phyloP scores from a whole-genome alignment of 2,797 vertebrate genomes.

The Telmatherina bonti region DNA sequence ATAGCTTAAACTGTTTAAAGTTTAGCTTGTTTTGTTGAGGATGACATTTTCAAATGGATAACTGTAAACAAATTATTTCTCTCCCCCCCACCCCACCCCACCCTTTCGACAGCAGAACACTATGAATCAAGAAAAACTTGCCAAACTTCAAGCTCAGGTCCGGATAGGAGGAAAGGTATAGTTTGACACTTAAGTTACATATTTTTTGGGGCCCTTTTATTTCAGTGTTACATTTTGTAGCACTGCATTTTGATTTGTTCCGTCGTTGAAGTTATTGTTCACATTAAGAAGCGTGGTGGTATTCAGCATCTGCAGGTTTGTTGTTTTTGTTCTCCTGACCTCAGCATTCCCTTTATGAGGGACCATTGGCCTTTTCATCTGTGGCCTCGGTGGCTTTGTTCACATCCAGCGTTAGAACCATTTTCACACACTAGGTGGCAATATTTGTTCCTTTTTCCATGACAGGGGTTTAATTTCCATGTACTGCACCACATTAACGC shows the following conservation, averaged over 20 bases:
- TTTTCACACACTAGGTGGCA: slow-evolving; percentile 60
- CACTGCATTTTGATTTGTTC: not conserved
- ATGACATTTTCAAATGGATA: not conserved
- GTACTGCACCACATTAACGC: not conserved
- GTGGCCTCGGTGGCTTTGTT: slow-evolving; percentile 61
- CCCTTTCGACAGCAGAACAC: slow-evolving; percentile 73
- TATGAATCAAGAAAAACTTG: slow-evolving; percentile 99
- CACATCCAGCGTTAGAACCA: slow-evolving; percentile 20
- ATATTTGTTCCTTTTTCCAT: slow-evolving; percentile 41
- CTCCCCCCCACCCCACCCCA: no score
- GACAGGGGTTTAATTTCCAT: not conserved
- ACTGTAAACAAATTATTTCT: not conserved
- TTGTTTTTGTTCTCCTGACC: slow-evolving; percentile 65
- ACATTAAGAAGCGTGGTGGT: slow-evolving; percentile 45
- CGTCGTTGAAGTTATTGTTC: not conserved
- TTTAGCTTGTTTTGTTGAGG: not conserved
- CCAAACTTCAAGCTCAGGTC: slow-evolving; percentile 98
- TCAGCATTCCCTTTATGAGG: slow-evolving; percentile 76
- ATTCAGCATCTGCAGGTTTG: slow-evolving; percentile 40
- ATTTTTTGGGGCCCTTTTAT: not conserved
- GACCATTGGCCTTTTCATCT: slow-evolving; percentile 24
- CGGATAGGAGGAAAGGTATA: slow-evolving; percentile 99
- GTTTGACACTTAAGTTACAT: not conserved
- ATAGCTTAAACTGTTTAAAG: not conserved
- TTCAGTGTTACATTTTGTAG: not conserved